phyloP scores from a whole-genome alignment of 2,113 vertebrate species.

The Oncorhynchus mykiss region DNA sequence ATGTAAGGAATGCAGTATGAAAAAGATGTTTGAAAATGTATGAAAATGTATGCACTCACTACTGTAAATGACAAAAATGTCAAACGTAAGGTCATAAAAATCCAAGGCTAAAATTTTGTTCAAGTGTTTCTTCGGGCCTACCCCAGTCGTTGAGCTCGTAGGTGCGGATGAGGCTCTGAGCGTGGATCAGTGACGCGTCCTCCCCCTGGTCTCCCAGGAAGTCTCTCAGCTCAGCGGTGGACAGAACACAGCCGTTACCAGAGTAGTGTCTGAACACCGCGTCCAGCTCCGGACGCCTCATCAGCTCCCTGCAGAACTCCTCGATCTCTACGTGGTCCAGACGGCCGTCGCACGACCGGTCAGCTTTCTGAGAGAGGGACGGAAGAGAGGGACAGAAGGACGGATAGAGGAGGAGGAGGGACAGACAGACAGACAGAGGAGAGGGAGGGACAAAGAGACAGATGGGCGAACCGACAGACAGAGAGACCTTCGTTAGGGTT shows the following conservation, averaged over 20 bases:
- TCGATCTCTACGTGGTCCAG: conserved; percentile 89
- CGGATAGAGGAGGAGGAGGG: background rate
- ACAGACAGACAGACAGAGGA: background rate
- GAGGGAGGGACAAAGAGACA: too few species aligned
- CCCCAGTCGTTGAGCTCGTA: conserved; percentile 91
- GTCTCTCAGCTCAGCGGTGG: conserved; percentile 83
- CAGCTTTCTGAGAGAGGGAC: conserved; percentile 79
- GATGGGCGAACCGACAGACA: background rate
- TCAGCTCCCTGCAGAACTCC: conserved; percentile 87
- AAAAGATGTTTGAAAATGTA: too few species aligned
- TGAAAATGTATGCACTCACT: too few species aligned
- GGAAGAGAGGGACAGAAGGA: background rate
- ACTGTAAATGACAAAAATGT: too few species aligned
- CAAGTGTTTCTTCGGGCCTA: conserved; percentile 48
- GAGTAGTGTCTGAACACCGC: conserved; percentile 84
- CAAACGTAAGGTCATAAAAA: background rate
- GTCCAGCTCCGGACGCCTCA: conserved; percentile 89
- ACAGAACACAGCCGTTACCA: conserved; percentile 81
- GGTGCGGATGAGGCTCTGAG: conserved; percentile 75
- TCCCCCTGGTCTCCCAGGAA: conserved; percentile 92
- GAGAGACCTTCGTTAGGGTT: too few species aligned
- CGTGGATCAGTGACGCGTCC: conserved; percentile 74
- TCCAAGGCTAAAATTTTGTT: background rate
- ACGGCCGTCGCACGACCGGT: conserved; percentile 79
- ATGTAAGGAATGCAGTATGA: too few species aligned